phyloP scores from a whole-genome alignment of 2,113 vertebrate genomes.

The Jaculus jaculus region DNA sequence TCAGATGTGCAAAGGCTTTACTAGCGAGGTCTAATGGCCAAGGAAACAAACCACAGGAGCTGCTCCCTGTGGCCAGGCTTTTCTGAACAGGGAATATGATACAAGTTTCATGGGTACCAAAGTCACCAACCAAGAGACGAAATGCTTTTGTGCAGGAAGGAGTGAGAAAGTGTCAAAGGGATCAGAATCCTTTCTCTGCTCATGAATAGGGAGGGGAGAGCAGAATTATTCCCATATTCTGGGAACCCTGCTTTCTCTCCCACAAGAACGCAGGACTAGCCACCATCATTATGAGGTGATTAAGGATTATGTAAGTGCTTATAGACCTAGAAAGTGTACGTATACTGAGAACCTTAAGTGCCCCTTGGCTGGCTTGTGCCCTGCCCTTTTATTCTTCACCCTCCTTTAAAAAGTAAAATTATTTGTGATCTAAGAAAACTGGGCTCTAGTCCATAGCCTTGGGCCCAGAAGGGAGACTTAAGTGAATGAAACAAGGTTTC shows the following conservation, averaged over 20 bases:
- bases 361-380: background rate
- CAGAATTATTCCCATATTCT: background rate
- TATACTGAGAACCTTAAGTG: background rate
- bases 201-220: background rate
- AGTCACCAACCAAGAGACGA: background rate
- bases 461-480: background rate
- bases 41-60: background rate
- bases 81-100: background rate
- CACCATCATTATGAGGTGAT: background rate
- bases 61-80: background rate
- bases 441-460: background rate
- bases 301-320: background rate
- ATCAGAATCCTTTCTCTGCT: background rate
- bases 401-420: slow-evolving; percentile 31
- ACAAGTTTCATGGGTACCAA: background rate
- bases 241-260: background rate
- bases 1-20: background rate
- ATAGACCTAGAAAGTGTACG: background rate
- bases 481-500: background rate
- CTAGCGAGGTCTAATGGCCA: background rate
- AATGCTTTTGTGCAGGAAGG: background rate
- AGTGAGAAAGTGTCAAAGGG: background rate
- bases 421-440: background rate
- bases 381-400: background rate
- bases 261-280: background rate